Conservation (phyloP, 2,113 vertebrate species). For the zebrafish (Danio rerio) region GRCz12tu NC_133184.1:20759001-20759500, state of each 20-base stretch:
- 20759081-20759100: too few relatives aligned
- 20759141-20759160: too few relatives aligned
- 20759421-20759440: neutral
- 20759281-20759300: neutral
- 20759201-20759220: neutral
- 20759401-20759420: neutral
- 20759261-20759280: too few relatives aligned
- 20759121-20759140: too few relatives aligned
- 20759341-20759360: neutral
- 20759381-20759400: neutral
- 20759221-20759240: neutral
- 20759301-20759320: neutral
- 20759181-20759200: neutral
- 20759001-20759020: too few relatives aligned
- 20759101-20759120: too few relatives aligned
- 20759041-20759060: too few relatives aligned
- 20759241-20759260: neutral
- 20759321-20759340: neutral
- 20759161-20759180: neutral
- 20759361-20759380: too few relatives aligned
- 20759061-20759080: too few relatives aligned
- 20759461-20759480: neutral
- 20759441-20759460: neutral
- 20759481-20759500: constrained; percentile 40
- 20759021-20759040: too few relatives aligned